Conservation (phyloP, 2,888 invertebrate genomes). For the Junonia oenone region DNA sequence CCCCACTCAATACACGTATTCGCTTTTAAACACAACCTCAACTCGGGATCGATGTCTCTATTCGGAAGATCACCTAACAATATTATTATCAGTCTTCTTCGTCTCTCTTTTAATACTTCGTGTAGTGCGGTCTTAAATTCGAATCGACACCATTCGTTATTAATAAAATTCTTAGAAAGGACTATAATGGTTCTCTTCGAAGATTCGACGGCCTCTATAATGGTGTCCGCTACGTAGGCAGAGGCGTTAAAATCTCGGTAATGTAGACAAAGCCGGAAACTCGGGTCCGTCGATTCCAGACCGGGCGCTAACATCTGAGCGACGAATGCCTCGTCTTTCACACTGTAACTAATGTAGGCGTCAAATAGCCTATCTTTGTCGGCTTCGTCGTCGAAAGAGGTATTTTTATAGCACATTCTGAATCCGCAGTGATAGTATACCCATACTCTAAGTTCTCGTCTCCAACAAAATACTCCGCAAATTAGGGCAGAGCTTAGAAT, state of each 20-base stretch:
- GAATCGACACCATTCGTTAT: slow-evolving; percentile 96
- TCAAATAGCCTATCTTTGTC: slow-evolving; percentile 94
- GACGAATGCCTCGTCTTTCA: slow-evolving; percentile 95
- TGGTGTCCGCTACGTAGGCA: slow-evolving; percentile 93
- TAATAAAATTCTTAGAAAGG: slow-evolving; percentile 94
- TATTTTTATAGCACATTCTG: slow-evolving; percentile 91
- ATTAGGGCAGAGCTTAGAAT: slow-evolving; percentile 87
- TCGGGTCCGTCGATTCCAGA: slow-evolving; percentile 88
- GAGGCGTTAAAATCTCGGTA: slow-evolving; percentile 94
- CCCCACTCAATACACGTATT: slow-evolving; percentile 96
- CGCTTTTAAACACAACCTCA: slow-evolving; percentile 92
- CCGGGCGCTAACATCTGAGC: slow-evolving; percentile 92
- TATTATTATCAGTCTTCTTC: slow-evolving; percentile 92
- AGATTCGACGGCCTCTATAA: slow-evolving; percentile 94
- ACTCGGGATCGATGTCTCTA: slow-evolving; percentile 93
- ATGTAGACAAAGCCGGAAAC: slow-evolving; percentile 93
- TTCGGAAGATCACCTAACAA: slow-evolving; percentile 93
- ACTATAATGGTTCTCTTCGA: slow-evolving; percentile 94
- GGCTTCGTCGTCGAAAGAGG: slow-evolving; percentile 88
- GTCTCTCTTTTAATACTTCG: slow-evolving; percentile 91
- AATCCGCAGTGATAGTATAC: slow-evolving; percentile 91
- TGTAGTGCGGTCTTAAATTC: slow-evolving; percentile 96
- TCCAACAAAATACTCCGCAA: slow-evolving; percentile 89
- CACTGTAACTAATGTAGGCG: slow-evolving; percentile 96
- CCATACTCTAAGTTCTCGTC: slow-evolving; percentile 91